These are phyloP conservation scores for Halictus ligatus DNA, from an alignment of 2,888 invertebrate species.

Conservation along the genomic window DNA sequence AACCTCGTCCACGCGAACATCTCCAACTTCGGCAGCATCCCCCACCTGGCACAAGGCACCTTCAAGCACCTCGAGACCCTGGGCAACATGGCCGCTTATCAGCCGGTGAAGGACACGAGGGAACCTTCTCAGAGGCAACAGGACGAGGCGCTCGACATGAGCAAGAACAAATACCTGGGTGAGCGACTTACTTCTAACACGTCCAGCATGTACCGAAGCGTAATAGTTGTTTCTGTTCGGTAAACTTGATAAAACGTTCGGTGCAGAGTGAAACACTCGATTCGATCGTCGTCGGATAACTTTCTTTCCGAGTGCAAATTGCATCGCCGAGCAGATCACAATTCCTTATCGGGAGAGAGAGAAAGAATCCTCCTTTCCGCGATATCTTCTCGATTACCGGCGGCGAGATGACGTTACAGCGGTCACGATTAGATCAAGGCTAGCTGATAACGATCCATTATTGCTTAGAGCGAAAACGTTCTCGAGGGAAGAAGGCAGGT, in stretches of 20 bases:
- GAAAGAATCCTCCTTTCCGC: neutral
- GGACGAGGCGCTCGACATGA: slow-evolving; percentile 83
- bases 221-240: no score
- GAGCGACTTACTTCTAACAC: slow-evolving; percentile 42
- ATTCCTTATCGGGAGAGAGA: neutral
- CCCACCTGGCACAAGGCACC: slow-evolving; percentile 61
- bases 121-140: slow-evolving; percentile 79
- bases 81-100: slow-evolving; percentile 71
- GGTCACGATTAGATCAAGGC: slow-evolving; percentile 3
- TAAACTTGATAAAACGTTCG: no score
- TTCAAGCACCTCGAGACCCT: slow-evolving; percentile 77
- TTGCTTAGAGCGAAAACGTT: neutral
- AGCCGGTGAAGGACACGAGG: slow-evolving; percentile 73
- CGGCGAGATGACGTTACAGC: neutral
- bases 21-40: slow-evolving; percentile 67
- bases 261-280: neutral
- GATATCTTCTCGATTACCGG: neutral
- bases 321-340: no score
- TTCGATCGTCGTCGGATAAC: neutral
- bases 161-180: slow-evolving; percentile 83
- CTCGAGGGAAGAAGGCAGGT: neutral
- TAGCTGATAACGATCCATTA: neutral
- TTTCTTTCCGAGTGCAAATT: neutral
- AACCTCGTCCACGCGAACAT: slow-evolving; percentile 80
- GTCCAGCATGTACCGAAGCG: no score